These are phyloP conservation scores for Iphiclides podalirius DNA, from an alignment of 2,888 invertebrate genomes.

Conservation along the genomic window DNA sequence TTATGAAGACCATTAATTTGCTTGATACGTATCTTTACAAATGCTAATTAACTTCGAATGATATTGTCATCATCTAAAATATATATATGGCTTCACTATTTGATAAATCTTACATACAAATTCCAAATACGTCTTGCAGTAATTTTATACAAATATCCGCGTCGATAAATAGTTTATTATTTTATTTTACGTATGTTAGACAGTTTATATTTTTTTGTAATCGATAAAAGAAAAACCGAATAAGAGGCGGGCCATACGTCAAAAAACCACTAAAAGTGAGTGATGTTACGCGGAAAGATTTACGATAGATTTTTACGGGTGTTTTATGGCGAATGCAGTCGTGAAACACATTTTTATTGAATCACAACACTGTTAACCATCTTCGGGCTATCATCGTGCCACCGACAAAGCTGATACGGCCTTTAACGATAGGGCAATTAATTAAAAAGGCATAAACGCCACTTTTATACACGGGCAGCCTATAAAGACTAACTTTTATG, in stretches of 20 bases:
- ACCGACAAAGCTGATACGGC: constrained; percentile 70
- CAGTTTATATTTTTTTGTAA: too few species aligned
- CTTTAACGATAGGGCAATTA: constrained; percentile 76
- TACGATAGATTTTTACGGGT: constrained; percentile 49
- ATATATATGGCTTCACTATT: neutral
- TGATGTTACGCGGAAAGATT: constrained; percentile 18
- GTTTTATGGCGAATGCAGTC: constrained; percentile 64
- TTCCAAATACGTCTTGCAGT: too few species aligned
- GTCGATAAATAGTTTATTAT: too few species aligned
- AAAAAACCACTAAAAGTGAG: constrained; percentile 6
- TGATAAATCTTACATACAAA: constrained; percentile 4
- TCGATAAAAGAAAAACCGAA: neutral
- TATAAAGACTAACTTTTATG: constrained; percentile 81
- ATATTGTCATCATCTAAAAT: constrained; percentile 15
- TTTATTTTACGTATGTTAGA: too few species aligned
- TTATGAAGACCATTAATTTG: constrained; percentile 42
- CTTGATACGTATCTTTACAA: constrained; percentile 33
- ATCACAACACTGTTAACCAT: constrained; percentile 72
- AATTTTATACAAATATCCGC: too few species aligned
- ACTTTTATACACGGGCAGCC: constrained; percentile 75
- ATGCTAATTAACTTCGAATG: constrained; percentile 39
- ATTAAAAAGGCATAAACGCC: constrained; percentile 78
- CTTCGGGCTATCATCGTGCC: constrained; percentile 65
- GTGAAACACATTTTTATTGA: constrained; percentile 70
- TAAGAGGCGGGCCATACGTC: neutral